A percentile compares a stretch with the other conserved stretches of the same genome.
phyloP scores from a whole-genome alignment of 1,140 invertebrate genomes.

The Cydia splendana region DNA sequence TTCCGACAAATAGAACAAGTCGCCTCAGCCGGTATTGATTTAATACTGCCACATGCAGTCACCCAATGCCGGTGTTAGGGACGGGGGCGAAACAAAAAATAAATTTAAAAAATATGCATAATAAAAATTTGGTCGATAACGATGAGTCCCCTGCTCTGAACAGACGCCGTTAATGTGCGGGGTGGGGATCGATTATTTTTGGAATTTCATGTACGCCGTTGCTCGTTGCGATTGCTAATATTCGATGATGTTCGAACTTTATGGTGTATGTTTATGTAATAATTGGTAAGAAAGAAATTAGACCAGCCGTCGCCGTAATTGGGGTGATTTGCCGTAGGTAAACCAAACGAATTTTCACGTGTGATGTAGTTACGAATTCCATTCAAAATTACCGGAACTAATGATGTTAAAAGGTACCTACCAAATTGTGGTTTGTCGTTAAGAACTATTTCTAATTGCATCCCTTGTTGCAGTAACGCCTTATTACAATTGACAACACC shows the following conservation, averaged over 20 bases:
- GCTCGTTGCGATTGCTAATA: constrained; percentile 6
- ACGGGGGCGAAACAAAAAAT: constrained; percentile 65
- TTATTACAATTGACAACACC: no score
- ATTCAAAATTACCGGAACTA: no score
- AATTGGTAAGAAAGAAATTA: no score
- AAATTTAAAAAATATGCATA: constrained; percentile 78
- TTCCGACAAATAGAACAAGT: constrained; percentile 58
- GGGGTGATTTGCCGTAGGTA: no score
- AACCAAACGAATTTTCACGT: no score
- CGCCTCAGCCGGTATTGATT: constrained; percentile 69
- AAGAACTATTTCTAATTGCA: no score
- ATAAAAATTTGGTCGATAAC: constrained; percentile 76
- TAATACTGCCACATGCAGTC: constrained; percentile 66
- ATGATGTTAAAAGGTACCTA: no score
- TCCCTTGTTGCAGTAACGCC: no score
- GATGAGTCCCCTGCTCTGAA: constrained; percentile 51
- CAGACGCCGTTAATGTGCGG: constrained; percentile 62
- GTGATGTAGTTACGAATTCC: no score
- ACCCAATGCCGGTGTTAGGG: constrained; percentile 41
- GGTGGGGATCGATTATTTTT: constrained; percentile 73
- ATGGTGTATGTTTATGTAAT: not conserved
- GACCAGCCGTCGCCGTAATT: no score
- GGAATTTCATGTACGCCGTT: constrained; percentile 56
- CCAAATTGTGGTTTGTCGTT: no score
- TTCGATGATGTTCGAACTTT: not conserved